Conservation (phyloP, 2,797 vertebrate genomes). For the Molossus alvarezi region DNA sequence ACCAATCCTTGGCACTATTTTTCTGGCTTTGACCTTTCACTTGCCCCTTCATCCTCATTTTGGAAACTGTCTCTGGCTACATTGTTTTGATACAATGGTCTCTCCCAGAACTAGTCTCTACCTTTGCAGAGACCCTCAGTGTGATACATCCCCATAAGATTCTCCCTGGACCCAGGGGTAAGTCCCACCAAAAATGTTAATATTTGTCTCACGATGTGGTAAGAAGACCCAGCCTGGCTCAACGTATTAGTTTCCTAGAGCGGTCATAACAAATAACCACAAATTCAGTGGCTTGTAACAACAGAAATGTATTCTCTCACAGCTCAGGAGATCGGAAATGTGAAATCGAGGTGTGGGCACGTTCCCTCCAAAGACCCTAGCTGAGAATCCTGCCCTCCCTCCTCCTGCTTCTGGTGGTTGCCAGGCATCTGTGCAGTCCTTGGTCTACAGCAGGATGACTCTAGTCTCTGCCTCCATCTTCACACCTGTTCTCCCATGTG, state of each 20-base stretch:
- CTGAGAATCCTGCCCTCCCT: neutral
- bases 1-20: neutral
- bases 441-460: neutral
- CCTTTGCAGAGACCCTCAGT: neutral
- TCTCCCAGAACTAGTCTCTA: neutral
- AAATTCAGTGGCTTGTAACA: neutral
- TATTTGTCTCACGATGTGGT: conserved; percentile 5
- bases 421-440: neutral
- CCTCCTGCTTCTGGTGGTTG: neutral
- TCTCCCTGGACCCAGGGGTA: neutral
- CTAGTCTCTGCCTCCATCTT: neutral
- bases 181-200: neutral
- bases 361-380: neutral
- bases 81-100: neutral
- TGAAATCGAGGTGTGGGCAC: neutral
- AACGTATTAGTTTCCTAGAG: neutral
- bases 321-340: neutral
- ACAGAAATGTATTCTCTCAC: neutral
- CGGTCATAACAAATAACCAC: neutral
- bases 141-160: neutral
- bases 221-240: neutral
- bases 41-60: neutral
- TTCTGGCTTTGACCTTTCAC: neutral
- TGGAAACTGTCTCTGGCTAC: neutral
- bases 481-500: neutral